These are phyloP conservation scores for Andrena hattorfiana DNA, from an alignment of 2,888 invertebrate genomes.

Conservation along the genomic window DNA sequence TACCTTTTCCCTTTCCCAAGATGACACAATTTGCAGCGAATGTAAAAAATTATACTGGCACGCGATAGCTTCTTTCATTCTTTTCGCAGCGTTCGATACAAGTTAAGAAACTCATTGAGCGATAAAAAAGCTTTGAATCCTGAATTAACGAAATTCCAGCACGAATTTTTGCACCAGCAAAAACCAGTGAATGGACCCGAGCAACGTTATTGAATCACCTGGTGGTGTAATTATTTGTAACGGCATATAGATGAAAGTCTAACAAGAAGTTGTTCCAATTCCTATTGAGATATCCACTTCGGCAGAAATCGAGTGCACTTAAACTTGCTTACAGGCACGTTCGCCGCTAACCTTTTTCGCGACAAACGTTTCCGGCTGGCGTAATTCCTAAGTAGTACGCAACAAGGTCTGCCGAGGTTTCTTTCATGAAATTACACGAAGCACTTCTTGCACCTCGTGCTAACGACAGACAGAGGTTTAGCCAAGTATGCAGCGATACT, in stretches of 20 bases:
- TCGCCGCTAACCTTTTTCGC: not conserved
- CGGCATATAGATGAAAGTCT: constrained; percentile 4
- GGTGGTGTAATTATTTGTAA: not conserved
- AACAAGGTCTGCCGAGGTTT: not conserved
- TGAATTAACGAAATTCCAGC: no score
- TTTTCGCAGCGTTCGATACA: no score
- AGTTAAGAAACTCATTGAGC: no score
- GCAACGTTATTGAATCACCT: not conserved
- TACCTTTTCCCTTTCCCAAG: no score
- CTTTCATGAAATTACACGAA: not conserved
- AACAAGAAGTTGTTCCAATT: not conserved
- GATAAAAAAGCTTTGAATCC: no score
- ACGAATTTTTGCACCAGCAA: not conserved
- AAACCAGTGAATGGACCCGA: not conserved
- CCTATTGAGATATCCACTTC: not conserved
- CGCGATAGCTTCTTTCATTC: no score
- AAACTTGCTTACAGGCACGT: constrained; percentile 1
- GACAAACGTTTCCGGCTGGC: constrained; percentile 6
- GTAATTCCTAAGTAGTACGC: not conserved
- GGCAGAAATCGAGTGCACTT: not conserved
- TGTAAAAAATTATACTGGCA: no score
- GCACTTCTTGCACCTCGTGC: not conserved
- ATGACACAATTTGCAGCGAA: no score
- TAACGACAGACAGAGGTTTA: not conserved
- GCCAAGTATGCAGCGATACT: not conserved